Conservation (phyloP, 2,888 invertebrate species). For the Ptychoptera contaminata region DNA sequence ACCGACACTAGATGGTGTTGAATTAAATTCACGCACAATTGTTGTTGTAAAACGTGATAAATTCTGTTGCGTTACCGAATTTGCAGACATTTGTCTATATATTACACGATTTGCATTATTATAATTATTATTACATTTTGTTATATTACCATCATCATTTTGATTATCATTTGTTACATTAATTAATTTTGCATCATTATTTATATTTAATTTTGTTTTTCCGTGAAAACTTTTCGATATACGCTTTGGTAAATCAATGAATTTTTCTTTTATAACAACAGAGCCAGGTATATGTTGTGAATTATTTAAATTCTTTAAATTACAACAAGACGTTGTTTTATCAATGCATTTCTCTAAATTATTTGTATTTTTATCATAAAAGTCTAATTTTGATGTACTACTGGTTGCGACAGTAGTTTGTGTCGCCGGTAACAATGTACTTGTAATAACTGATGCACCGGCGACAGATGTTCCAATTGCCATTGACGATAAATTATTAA, state of each 20-base stretch:
- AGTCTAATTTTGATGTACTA: background rate
- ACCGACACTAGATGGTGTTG: too few relatives aligned
- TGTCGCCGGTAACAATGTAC: background rate
- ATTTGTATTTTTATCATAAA: slow-evolving; percentile 1
- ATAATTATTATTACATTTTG: too few relatives aligned
- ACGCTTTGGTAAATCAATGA: slow-evolving; percentile 35
- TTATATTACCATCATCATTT: too few relatives aligned
- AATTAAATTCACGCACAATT: too few relatives aligned
- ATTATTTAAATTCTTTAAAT: slow-evolving; percentile 8
- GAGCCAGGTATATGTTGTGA: slow-evolving; percentile 21
- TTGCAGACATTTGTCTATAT: too few relatives aligned
- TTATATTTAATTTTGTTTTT: slow-evolving; percentile 18
- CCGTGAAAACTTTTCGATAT: slow-evolving; percentile 30
- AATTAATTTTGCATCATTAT: too few relatives aligned
- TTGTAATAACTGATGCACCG: slow-evolving; percentile 1
- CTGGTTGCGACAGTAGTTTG: background rate
- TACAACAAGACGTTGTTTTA: slow-evolving; percentile 12
- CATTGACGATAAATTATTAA: background rate
- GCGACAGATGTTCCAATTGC: slow-evolving; percentile 2
- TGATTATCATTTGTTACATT: too few relatives aligned
- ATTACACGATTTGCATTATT: too few relatives aligned
- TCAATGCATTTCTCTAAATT: background rate
- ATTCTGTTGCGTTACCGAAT: too few relatives aligned
- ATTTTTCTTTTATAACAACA: slow-evolving; percentile 34
- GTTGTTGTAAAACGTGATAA: too few relatives aligned